phyloP scores from a whole-genome alignment of 2,888 invertebrate genomes.

The Agrilus biguttatus region DNA sequence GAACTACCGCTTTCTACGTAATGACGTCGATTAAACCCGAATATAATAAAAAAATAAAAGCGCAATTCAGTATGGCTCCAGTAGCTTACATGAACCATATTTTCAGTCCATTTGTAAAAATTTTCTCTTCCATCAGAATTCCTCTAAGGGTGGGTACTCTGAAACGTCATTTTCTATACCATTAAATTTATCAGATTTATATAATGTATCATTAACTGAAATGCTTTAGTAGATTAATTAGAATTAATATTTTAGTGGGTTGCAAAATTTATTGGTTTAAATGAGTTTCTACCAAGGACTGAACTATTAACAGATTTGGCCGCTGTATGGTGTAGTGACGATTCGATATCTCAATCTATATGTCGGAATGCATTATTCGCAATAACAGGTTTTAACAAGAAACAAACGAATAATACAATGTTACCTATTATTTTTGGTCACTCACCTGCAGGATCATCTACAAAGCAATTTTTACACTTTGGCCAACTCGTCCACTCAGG shows the following conservation, averaged over 20 bases:
- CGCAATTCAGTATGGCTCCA: conserved; percentile 59
- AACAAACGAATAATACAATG: conserved; percentile 21
- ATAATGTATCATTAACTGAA: too few relatives aligned
- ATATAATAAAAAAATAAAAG: conserved; percentile 5
- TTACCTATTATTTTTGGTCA: conserved; percentile 18
- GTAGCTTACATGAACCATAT: conserved; percentile 38
- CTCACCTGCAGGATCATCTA: conserved; percentile 32
- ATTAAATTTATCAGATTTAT: not conserved
- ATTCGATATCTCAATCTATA: conserved; percentile 14
- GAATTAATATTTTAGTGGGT: not conserved
- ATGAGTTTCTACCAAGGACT: conserved; percentile 48
- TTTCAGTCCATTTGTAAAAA: conserved; percentile 2
- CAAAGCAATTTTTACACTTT: conserved; percentile 57
- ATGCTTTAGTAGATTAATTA: too few relatives aligned
- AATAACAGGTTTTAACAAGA: conserved; percentile 21
- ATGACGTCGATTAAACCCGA: conserved; percentile 4
- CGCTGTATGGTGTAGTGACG: conserved; percentile 29
- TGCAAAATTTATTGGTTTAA: conserved; percentile 19
- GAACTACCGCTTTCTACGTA: conserved; percentile 6
- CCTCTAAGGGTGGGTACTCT: not conserved
- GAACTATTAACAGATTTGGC: conserved; percentile 37
- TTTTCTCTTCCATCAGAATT: conserved; percentile 24
- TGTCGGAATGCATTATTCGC: conserved; percentile 22
- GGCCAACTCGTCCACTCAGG: conserved; percentile 44
- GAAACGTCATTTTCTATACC: not conserved